These are phyloP conservation scores for Chaetodon trifasciatus DNA, from an alignment of 2,797 vertebrate species.

Conservation along the genomic window DNA sequence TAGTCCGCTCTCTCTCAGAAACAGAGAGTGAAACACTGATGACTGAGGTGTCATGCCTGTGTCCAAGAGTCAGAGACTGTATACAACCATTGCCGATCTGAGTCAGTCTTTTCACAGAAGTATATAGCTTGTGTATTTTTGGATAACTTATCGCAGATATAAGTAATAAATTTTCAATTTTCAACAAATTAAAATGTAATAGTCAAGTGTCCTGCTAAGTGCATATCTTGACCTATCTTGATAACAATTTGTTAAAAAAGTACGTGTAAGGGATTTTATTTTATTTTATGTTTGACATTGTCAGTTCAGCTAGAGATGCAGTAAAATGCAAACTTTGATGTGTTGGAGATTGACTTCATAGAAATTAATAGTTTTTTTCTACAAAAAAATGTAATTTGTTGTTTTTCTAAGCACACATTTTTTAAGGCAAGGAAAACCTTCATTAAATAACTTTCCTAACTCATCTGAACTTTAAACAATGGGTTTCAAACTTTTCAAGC, in stretches of 20 bases:
- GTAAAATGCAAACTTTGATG: background rate
- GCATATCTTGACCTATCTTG: too few species aligned
- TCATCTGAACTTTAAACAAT: background rate
- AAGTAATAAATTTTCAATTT: background rate
- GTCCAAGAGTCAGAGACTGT: background rate
- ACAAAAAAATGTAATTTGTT: too few species aligned
- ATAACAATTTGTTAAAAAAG: too few species aligned
- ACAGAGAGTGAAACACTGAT: background rate
- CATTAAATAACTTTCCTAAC: too few species aligned
- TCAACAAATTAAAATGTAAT: background rate
- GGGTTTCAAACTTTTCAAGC: background rate
- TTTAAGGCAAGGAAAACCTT: too few species aligned
- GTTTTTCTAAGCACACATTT: too few species aligned
- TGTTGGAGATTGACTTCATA: too few species aligned
- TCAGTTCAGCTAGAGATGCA: background rate
- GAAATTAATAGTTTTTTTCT: too few species aligned
- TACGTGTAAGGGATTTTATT: too few species aligned
- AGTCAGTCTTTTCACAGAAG: background rate
- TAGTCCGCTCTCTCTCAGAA: conserved; percentile 1
- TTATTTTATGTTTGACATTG: background rate
- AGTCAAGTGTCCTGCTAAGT: background rate
- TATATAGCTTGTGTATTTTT: background rate
- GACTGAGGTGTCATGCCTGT: background rate
- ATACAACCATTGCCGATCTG: too few species aligned
- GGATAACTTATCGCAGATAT: background rate